Percentiles rank a stretch among this genome's conserved stretches.
Evolutionary conservation across 1,140 invertebrate genomes (phyloP).

Genomic region (Pseudomyrmex gracilis): DNA sequence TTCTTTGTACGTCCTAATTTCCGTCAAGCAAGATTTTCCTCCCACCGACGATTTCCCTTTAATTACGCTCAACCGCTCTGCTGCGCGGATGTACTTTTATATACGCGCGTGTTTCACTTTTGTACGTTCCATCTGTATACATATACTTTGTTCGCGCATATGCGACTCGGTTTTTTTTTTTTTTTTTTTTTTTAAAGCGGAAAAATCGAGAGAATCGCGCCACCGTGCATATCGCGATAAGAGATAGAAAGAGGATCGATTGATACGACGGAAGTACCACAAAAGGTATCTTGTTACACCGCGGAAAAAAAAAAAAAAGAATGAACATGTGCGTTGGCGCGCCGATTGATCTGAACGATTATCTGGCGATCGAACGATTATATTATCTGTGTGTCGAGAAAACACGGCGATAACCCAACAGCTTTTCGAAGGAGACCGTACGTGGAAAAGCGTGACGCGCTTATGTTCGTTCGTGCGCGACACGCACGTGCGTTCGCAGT

Average conservation of each 20-base stretch:
- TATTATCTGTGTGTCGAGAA: neutral
- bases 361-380: neutral
- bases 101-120: neutral
- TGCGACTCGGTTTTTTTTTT: too few species aligned
- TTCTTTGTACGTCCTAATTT: neutral
- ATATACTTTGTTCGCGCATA: neutral
- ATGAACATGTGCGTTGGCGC: neutral
- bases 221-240: too few species aligned
- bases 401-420: neutral
- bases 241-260: neutral
- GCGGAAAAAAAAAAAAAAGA: neutral
- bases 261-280: neutral
- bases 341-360: neutral
- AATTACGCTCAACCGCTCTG: neutral
- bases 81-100: neutral
- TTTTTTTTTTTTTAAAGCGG: too few species aligned
- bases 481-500: conserved; percentile 25
- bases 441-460: conserved; percentile 5
- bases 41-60: conserved; percentile 14
- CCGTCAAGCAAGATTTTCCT: neutral
- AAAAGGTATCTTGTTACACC: neutral
- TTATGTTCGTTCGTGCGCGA: neutral
- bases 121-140: neutral
- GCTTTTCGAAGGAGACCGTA: neutral
- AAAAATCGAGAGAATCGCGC: too few species aligned